These are phyloP conservation scores for Drosophila kohkoa DNA, from an alignment of 1,140 invertebrate species.

Conservation along the genomic window DNA sequence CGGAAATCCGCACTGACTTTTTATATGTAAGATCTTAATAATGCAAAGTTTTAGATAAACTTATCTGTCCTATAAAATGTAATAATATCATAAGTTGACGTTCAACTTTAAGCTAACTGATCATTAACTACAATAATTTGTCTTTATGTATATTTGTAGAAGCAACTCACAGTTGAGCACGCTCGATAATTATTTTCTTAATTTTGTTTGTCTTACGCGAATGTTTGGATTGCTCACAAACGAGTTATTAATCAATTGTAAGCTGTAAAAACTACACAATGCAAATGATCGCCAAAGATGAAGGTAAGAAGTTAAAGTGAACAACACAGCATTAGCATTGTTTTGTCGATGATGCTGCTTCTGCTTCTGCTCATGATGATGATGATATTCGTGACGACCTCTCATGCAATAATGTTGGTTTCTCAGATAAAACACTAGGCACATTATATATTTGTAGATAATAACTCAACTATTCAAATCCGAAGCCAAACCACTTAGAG, in stretches of 20 bases:
- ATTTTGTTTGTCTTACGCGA: neutral
- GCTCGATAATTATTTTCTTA: neutral
- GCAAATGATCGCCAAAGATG: neutral
- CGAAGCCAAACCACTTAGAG: neutral
- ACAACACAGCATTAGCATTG: neutral
- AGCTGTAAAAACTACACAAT: neutral
- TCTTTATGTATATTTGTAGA: no score
- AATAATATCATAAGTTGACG: no score
- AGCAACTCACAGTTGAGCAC: neutral
- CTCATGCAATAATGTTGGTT: neutral
- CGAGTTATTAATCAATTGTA: slow-evolving; percentile 2
- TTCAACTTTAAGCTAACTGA: no score
- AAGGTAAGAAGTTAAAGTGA: neutral
- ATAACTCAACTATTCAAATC: neutral
- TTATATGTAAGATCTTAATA: no score
- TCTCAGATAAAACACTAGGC: neutral
- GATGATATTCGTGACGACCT: neutral
- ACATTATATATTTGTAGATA: neutral
- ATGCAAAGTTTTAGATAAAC: no score
- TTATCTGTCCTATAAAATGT: no score
- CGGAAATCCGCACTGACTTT: no score
- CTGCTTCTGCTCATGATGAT: no score
- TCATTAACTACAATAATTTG: no score
- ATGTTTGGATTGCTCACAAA: neutral
- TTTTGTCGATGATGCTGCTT: neutral